Evolutionary conservation across 2,113 vertebrate genomes (phyloP).

Genomic region (Brienomyrus brachyistius): DNA sequence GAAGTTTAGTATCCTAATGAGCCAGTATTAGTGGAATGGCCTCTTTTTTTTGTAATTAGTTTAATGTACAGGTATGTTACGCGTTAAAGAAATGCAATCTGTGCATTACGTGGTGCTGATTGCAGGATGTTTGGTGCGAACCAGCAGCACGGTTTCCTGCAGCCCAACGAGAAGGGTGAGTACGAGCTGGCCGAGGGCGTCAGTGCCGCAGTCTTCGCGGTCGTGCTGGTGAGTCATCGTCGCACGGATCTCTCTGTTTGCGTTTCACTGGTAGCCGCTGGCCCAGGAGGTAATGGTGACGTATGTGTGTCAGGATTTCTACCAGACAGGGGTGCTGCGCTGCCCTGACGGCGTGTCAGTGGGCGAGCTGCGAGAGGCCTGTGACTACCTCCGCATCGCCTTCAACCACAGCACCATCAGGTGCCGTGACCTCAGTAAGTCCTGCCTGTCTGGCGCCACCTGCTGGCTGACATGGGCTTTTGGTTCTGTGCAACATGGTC

Average conservation of each 20-base stretch:
- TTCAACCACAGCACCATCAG: constrained; percentile 73
- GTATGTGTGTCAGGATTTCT: constrained; percentile 61
- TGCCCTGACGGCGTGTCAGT: constrained; percentile 62
- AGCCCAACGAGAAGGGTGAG: constrained; percentile 71
- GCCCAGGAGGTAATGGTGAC: neutral
- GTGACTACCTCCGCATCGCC: constrained; percentile 75
- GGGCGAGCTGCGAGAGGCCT: constrained; percentile 56
- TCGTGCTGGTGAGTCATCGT: constrained; percentile 59
- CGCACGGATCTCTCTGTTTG: neutral
- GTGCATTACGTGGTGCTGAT: neutral
- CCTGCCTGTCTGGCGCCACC: neutral
- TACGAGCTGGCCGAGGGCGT: constrained; percentile 72
- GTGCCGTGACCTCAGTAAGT: constrained; percentile 75
- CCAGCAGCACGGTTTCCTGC: constrained; percentile 69
- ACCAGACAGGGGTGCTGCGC: constrained; percentile 67
- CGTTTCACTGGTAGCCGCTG: neutral
- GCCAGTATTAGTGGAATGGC: neutral
- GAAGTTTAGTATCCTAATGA: neutral
- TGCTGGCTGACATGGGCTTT: neutral
- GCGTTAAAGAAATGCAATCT: neutral
- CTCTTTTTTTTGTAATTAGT: neutral
- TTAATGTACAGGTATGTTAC: neutral
- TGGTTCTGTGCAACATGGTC: neutral
- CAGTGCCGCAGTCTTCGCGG: constrained; percentile 67
- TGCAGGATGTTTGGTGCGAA: constrained; percentile 73